phyloP scores from a whole-genome alignment of 2,113 vertebrate species.

The Stictonetta naevosa region DNA sequence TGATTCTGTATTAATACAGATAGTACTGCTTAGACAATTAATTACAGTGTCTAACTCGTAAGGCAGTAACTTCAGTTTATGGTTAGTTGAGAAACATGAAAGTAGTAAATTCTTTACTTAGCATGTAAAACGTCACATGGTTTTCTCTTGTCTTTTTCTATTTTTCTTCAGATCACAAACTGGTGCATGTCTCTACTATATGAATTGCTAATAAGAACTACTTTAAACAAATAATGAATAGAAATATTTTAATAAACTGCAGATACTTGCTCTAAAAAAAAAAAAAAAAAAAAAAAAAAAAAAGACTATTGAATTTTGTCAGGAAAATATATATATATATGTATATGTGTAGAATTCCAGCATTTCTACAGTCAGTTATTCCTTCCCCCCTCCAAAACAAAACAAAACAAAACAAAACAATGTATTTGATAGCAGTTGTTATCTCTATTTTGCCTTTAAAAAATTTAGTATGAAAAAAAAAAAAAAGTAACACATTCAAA shows the following conservation, averaged over 20 bases:
- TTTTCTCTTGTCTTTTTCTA: not conserved
- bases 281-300: not conserved
- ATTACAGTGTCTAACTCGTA: not conserved
- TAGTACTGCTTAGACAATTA: not conserved
- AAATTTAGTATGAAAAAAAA: not conserved
- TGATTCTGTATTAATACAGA: not conserved
- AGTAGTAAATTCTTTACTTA: not conserved
- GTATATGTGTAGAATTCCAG: not conserved
- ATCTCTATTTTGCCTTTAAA: not conserved
- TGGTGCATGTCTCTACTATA: not conserved
- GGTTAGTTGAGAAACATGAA: not conserved
- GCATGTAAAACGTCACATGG: not conserved
- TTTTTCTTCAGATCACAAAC: not conserved
- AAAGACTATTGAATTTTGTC: not conserved
- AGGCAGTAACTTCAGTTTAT: not conserved
- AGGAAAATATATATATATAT: not conserved
- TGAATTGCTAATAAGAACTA: not conserved
- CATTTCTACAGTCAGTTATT: not conserved
- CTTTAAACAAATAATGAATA: not conserved
- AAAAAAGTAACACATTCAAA: not conserved
- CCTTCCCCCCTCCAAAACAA: too few species aligned
- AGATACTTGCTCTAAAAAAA: not conserved
- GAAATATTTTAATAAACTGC: not conserved
- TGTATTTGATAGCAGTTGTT: not conserved
- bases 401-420: accelerated